Percentiles rank a stretch among this genome's conserved stretches.
These are phyloP conservation scores for Leptopilina boulardi DNA, from an alignment of 1,140 invertebrate genomes.

Conservation along the genomic window DNA sequence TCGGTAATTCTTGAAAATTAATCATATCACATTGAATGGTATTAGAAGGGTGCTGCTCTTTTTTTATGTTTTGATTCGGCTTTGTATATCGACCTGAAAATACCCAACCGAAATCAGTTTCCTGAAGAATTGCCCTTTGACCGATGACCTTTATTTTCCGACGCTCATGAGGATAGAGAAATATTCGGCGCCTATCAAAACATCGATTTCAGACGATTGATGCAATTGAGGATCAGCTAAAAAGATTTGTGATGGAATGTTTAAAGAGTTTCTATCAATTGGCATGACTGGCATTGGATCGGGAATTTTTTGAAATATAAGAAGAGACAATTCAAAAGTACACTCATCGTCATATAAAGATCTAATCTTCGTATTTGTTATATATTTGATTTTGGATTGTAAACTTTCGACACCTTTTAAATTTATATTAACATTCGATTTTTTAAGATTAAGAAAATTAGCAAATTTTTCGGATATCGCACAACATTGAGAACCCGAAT, in stretches of 20 bases:
- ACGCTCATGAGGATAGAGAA: not conserved
- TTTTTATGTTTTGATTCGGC: not conserved
- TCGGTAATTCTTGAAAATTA: not conserved
- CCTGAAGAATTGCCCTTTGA: not conserved
- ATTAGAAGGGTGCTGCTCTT: not conserved
- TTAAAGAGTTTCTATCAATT: slow-evolving; percentile 2
- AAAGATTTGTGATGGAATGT: not conserved
- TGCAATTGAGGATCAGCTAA: not conserved
- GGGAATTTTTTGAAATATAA: not conserved
- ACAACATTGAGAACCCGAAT: not conserved
- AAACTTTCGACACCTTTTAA: not conserved
- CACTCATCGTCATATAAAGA: not conserved
- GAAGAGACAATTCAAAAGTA: not conserved
- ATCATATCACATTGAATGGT: not conserved
- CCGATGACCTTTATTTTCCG: not conserved
- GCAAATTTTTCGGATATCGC: not conserved
- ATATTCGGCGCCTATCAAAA: not conserved
- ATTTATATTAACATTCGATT: not conserved
- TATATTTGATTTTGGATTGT: not conserved
- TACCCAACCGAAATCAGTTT: not conserved
- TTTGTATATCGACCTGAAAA: not conserved
- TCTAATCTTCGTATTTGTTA: not conserved
- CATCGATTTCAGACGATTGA: not conserved
- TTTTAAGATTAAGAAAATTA: not conserved
- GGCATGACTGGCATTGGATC: not conserved